Evolutionary conservation across 2,113 vertebrate genomes (phyloP), one percentile per base, ranked within the genome.

Genomic region (Burhinus oedicnemus): DNA sequence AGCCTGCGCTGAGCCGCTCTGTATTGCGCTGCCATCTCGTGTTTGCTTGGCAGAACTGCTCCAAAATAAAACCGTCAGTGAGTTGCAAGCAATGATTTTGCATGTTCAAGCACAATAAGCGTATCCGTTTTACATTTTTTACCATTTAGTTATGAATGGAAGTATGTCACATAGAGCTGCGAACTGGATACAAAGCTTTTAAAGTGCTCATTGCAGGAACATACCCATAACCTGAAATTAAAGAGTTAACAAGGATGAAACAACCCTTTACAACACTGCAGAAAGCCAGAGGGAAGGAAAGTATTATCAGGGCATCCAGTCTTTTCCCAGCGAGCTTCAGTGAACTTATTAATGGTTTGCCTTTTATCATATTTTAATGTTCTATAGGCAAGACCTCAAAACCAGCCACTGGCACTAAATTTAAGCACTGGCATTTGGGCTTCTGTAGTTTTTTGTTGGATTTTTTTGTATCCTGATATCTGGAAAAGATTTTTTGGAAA

Each of bases 51-150:
- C 58, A 68, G 62, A 86, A 93, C 64, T 70, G 64, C 78, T 42
- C 47, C 61, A 5, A 19, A 12, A 32, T 2, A 3, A 10, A n/a
- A 3, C 55, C 3, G 21, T 1, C 34, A 2, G 1, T 7, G 58
- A 57, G 25, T 5, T 4, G 54, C n/a, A 5, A 34, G 38, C 36
- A 17, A 8, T 2, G 47, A 2, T 3, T 2, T 2, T 3, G 26
- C 38, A 0, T 6, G 30, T 9, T 23, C 26, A 5, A 29, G 62
- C 8, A 3, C 2, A 30, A 52, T 0, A 9, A 44, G 21, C 15
- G 4, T 1, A 17, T 6, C 25, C 21, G 34, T 69, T 49, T 11
- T 2, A 25, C 5, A 5, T 3, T 14, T 55, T 49, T 44, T 30
- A 55, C 49, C 57, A 8, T 21, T 47, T 47, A 11, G 23, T 51